phyloP scores from a whole-genome alignment of 64 coral and sea anemone genomes.

The Montipora foliosa region DNA sequence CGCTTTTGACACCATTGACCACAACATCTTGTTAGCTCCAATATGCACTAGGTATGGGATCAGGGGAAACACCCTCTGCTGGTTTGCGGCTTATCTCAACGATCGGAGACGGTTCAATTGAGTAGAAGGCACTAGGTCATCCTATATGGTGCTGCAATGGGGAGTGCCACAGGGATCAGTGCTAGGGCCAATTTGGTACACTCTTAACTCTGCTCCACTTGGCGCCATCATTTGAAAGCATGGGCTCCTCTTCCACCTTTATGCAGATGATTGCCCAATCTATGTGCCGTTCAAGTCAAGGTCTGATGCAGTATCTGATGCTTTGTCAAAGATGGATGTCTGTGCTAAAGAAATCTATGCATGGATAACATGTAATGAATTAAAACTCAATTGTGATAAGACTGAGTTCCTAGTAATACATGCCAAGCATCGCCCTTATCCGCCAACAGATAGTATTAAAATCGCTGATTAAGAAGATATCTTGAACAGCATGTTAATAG shows the following conservation, averaged over 20 bases:
- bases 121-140: slow-evolving; percentile 8
- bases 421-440: slow-evolving; percentile 71
- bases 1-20: slow-evolving; percentile 43
- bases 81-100: slow-evolving; percentile 18
- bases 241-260: slow-evolving; percentile 29
- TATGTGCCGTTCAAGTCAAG: slow-evolving; percentile 55
- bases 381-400: slow-evolving; percentile 77
- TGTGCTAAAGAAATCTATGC: slow-evolving; percentile 66
- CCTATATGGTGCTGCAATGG: not conserved
- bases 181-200: slow-evolving; percentile 30
- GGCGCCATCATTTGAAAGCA: slow-evolving; percentile 22
- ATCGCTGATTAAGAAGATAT: not conserved
- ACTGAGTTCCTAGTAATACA: slow-evolving; percentile 72
- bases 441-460: slow-evolving; percentile 42
- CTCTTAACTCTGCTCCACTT: slow-evolving; percentile 28
- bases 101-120: slow-evolving; percentile 5
- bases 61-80: slow-evolving; percentile 7
- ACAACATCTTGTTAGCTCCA: not conserved
- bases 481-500: no score
- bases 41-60: not conserved
- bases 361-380: slow-evolving; percentile 75
- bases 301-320: slow-evolving; percentile 41
- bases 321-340: slow-evolving; percentile 40
- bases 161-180: slow-evolving; percentile 43
- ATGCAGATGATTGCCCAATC: slow-evolving; percentile 69